Base-by-base conservation (phyloP, 2,888 invertebrate species). In the Parasteatoda lunata region DNA sequence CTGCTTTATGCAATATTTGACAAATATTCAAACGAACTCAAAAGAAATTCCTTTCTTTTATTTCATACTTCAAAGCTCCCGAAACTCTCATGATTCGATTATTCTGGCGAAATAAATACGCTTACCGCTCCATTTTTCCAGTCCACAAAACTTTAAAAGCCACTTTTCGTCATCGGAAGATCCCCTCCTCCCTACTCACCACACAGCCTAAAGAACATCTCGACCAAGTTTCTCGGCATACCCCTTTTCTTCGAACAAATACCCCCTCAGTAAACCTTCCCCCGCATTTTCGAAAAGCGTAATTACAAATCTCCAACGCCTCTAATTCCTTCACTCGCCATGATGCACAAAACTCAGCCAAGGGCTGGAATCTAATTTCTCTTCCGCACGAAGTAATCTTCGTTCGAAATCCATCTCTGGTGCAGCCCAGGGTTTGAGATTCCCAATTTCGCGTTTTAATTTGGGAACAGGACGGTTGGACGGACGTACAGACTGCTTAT, bases 301-400 rank as follows among this genome's bases (percentile, higher is more conserved):
- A 86, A 86, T 86, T 86, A 86, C 85, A 86, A 86, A 86, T 86
- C 85, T 86, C 85, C 71, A 85, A 85, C 85, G 79, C 75, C 80
- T 77, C 79, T 66, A 80, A 86, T 80, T 86, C 80, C 85, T 80
- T 65, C 54, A 59, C 77, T 80, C 80, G 80, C 76, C 85, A 77
- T 77, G 83, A 83, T 51, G 76, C 52, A 51, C 76, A 69, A 80
- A 75, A 79, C 76, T 76, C 80, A 71, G 66, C 77, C 4, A 59
- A 59, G 59, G 80, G 47, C 65, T 76, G 64, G 85, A 86, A 86
- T 86, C 85, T 86, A 86, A 86, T 86, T 86, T 86, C 85, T 80
- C 85, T 80, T 86, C 85, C 71, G 85, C 85, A 86, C 80, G 77
- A 86, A 80, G 80, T 86, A 86, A 86, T 86, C 85, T 86, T 71